Percentiles rank a stretch among this genome's conserved stretches.
Evolutionary conservation across 2,113 vertebrate genomes (phyloP).

Genomic region (Daphoenositta chrysoptera): DNA sequence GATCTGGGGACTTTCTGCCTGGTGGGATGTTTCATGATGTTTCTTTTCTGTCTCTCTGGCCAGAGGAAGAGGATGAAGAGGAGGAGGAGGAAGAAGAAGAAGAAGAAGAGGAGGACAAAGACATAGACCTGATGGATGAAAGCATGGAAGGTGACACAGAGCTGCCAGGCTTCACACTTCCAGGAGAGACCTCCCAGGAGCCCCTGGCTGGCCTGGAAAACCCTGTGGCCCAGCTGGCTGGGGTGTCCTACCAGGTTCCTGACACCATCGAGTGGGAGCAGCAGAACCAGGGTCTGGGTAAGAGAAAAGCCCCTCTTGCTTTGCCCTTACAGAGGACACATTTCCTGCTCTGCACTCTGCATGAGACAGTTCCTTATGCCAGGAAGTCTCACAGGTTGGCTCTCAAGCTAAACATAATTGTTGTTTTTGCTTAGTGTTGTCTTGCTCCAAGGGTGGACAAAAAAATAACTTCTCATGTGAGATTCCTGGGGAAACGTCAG

Average conservation of each 20-base stretch:
- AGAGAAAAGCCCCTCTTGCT: slow-evolving; percentile 6
- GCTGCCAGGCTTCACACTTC: slow-evolving; percentile 72
- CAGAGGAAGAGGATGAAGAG: slow-evolving; percentile 79
- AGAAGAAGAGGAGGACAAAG: slow-evolving; percentile 86
- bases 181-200: slow-evolving; percentile 81
- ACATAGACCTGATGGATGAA: slow-evolving; percentile 79
- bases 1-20: neutral
- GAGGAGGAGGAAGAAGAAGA: slow-evolving; percentile 84
- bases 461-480: neutral
- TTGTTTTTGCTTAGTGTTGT: neutral
- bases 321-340: neutral
- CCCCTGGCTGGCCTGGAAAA: slow-evolving; percentile 59
- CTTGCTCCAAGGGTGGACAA: neutral
- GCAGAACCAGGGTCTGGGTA: slow-evolving; percentile 93
- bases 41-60: neutral
- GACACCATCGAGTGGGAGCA: slow-evolving; percentile 90
- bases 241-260: slow-evolving; percentile 79
- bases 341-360: neutral
- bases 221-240: slow-evolving; percentile 59
- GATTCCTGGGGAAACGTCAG: neutral
- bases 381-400: rapidly evolving
- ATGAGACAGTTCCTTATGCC: rapidly evolving
- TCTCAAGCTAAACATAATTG: neutral
- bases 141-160: slow-evolving; percentile 82
- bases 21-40: neutral